These are phyloP conservation scores for Pantherophis vulpinus DNA, from an alignment of 2,797 vertebrate species.

Conservation along the genomic window DNA sequence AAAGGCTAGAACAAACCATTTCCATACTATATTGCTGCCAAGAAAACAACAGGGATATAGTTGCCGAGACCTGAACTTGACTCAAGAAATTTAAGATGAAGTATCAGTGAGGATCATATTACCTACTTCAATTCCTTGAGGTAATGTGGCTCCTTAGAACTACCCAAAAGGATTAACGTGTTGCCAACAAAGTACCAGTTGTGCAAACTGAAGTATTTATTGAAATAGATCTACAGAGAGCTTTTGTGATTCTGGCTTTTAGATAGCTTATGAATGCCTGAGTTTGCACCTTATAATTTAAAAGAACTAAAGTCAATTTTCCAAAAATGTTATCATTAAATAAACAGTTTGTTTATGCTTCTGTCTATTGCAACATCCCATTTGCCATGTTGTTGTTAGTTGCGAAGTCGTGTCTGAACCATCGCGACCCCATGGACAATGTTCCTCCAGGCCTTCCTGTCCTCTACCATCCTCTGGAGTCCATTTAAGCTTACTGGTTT, in stretches of 20 bases:
- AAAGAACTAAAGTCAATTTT: background rate
- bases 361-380: background rate
- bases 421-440: no score
- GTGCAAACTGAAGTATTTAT: background rate
- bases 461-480: no score
- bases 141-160: fast-evolving
- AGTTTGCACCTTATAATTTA: background rate
- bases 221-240: background rate
- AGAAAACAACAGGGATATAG: background rate
- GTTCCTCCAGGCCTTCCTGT: no score
- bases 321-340: background rate
- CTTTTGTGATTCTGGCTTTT: background rate
- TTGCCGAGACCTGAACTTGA: background rate
- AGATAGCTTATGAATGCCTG: background rate
- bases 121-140: background rate
- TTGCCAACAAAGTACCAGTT: background rate
- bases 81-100: background rate
- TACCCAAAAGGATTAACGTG: fast-evolving
- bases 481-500: no score
- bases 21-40: background rate
- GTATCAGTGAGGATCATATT: background rate
- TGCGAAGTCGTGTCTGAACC: no score
- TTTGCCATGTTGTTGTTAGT: background rate
- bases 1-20: background rate
- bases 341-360: background rate